Evolutionary conservation across 2,113 vertebrate genomes (phyloP).

Genomic region (Lampris incognitus): DNA sequence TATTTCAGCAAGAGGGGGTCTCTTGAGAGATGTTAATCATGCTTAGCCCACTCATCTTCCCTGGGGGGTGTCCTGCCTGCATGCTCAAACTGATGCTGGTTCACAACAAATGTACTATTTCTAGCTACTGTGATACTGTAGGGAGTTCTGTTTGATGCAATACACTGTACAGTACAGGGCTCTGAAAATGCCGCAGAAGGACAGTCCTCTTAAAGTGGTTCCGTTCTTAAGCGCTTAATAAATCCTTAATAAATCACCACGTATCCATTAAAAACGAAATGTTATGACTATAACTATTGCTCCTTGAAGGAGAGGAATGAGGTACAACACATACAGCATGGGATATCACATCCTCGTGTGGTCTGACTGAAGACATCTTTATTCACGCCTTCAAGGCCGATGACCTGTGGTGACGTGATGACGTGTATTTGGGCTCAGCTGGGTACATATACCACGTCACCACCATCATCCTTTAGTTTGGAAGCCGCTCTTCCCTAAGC

Average conservation of each 20-base stretch:
- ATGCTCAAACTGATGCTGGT: conserved; percentile 22
- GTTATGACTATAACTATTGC: no score
- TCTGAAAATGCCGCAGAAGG: conserved; percentile 22
- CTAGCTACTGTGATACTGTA: conserved; percentile 17
- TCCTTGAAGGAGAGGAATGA: no score
- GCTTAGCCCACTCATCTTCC: conserved; percentile 41
- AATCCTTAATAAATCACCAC: conserved; percentile 35
- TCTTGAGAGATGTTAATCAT: conserved; percentile 43
- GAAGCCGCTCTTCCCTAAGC: no score
- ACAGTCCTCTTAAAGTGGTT: conserved; percentile 29
- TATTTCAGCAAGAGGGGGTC: conserved; percentile 55
- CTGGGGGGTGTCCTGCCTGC: conserved; percentile 7
- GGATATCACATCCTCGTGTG: no score
- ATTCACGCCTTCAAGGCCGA: no score
- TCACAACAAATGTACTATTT: conserved; percentile 40
- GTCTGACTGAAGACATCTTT: no score
- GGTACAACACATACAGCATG: no score
- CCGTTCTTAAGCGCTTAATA: conserved; percentile 24
- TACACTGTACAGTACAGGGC: conserved; percentile 31
- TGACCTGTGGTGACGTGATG: no score
- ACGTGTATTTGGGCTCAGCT: no score
- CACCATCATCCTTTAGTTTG: no score
- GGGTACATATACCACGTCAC: no score
- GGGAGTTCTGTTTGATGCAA: conserved; percentile 35
- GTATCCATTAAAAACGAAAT: conserved; percentile 11